A percentile compares a stretch with the other conserved stretches of the same genome.
These are phyloP conservation scores for Scaptomyza reducta DNA, from an alignment of 2,888 invertebrate genomes.

Conservation along the genomic window DNA sequence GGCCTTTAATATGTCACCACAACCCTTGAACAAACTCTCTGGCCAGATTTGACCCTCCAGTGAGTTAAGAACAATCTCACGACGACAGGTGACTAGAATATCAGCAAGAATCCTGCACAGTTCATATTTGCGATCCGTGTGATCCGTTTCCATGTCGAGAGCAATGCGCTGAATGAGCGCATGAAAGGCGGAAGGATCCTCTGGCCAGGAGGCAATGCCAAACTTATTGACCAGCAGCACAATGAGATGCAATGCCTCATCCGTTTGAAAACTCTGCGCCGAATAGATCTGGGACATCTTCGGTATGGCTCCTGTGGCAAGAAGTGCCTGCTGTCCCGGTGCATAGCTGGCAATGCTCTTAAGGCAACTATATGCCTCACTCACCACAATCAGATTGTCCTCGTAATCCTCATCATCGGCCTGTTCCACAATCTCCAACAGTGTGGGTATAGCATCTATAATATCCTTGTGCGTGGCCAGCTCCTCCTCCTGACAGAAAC, in stretches of 20 bases:
- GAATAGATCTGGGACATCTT: constrained; percentile 94
- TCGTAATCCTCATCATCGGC: constrained; percentile 94
- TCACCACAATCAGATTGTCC: constrained; percentile 93
- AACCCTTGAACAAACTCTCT: constrained; percentile 91
- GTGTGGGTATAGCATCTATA: constrained; percentile 92
- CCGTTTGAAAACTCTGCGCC: constrained; percentile 94
- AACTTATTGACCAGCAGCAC: constrained; percentile 90
- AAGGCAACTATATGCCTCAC: constrained; percentile 93
- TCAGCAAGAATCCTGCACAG: constrained; percentile 91
- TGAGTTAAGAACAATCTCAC: constrained; percentile 87
- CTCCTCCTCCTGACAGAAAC: constrained; percentile 92
- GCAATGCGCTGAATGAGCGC: constrained; percentile 92
- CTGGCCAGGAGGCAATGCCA: constrained; percentile 91
- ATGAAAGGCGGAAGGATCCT: constrained; percentile 91
- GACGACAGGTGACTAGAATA: constrained; percentile 89
- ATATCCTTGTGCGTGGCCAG: constrained; percentile 93
- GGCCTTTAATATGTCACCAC: constrained; percentile 93
- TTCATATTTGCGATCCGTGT: constrained; percentile 95
- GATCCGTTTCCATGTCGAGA: constrained; percentile 94
- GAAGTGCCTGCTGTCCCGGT: constrained; percentile 91
- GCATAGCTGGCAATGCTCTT: constrained; percentile 92
- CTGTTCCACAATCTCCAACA: constrained; percentile 92
- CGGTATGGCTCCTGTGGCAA: constrained; percentile 90
- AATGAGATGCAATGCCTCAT: constrained; percentile 93
- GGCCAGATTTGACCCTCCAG: constrained; percentile 92